Evolutionary conservation across 1,140 invertebrate species (phyloP), one percentile per base, ranked within the genome.

Genomic region (Portunus trituberculatus): DNA sequence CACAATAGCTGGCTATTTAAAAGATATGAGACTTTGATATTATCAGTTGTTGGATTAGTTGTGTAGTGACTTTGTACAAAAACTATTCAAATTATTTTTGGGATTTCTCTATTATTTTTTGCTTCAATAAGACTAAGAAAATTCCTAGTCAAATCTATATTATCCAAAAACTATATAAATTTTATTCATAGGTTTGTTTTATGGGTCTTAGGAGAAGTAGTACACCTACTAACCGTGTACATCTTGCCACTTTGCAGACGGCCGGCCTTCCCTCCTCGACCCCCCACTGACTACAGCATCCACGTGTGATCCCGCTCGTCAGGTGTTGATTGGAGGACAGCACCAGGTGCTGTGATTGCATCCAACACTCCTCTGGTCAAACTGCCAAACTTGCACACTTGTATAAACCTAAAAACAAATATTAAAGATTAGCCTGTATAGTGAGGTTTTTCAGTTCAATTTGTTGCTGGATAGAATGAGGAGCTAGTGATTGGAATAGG

Each of bases 261-360:
- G 39, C 39, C 39, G n/a, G 28, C 32, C 32, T 93, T 93, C 67
- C 46, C 76, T n/a, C 92, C 92, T 28, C 76, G 92, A n/a, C 82
- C 76, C 25, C 76, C 76, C 46, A 93, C 82, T n/a, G 92, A 93
- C 82, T 93, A 93, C 92, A 93, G 92, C 82, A 93, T 93, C 92
- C 92, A 93, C 92, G 92, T 93, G 46, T 93, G 83, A 93, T 28
- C 82, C 39, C 0, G 25, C n/a, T 10, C 48, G 32, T 90, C n/a
- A n/a, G 28, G 88, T 8, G 29, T 46, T 12, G 45, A 48, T 46
- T 46, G n/a, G 20, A 28, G 48, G 48, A n/a, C 39, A 31, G 45
- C 28, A 46, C 39, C 28, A 46, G n/a, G 67, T 25, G 67, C n/a
- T n/a, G 67, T 76, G 67, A 76, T 2, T 59, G 67, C 20, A 76